Conservation (phyloP, 2,113 vertebrate genomes). For the Coregonus clupeaformis region DNA sequence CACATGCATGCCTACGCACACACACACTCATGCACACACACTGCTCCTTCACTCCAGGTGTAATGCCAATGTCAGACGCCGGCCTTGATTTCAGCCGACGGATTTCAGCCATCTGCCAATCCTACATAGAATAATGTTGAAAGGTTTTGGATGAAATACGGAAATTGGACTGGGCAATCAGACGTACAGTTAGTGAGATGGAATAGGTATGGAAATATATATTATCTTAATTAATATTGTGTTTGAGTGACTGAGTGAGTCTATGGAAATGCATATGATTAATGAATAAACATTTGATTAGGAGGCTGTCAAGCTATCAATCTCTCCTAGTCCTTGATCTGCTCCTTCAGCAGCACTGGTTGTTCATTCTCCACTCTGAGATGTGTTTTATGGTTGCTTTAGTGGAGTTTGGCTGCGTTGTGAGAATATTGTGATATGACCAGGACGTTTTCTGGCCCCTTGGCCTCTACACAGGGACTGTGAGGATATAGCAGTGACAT, state of each 20-base stretch:
- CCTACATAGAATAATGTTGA: slow-evolving; percentile 17
- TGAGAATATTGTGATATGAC: slow-evolving; percentile 46
- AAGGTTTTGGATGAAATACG: slow-evolving; percentile 24
- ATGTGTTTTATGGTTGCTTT: slow-evolving; percentile 51
- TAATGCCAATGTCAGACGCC: slow-evolving; percentile 34
- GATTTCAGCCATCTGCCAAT: slow-evolving; percentile 24
- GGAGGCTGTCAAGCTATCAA: slow-evolving; percentile 49
- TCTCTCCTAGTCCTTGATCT: slow-evolving; percentile 33
- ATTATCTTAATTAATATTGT: slow-evolving; percentile 13
- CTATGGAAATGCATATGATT: slow-evolving; percentile 42
- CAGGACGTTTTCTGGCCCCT: background rate
- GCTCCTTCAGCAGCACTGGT: no score
- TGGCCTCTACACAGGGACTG: background rate
- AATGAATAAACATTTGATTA: slow-evolving; percentile 64
- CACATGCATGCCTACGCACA: no score
- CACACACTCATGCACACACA: slow-evolving; percentile 17
- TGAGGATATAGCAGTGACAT: no score
- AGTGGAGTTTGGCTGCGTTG: slow-evolving; percentile 48
- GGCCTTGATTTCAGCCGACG: slow-evolving; percentile 22
- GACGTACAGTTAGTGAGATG: slow-evolving; percentile 14
- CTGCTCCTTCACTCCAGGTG: slow-evolving; percentile 15
- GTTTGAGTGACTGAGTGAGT: slow-evolving; percentile 11
- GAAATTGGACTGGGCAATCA: slow-evolving; percentile 7
- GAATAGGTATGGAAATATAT: slow-evolving; percentile 5
- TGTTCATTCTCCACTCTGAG: slow-evolving; percentile 24